Percentiles rank a stretch among this genome's conserved stretches.
These are phyloP conservation scores for Micrastur ruficollis DNA, from an alignment of 2,797 vertebrate genomes.

Conservation along the genomic window DNA sequence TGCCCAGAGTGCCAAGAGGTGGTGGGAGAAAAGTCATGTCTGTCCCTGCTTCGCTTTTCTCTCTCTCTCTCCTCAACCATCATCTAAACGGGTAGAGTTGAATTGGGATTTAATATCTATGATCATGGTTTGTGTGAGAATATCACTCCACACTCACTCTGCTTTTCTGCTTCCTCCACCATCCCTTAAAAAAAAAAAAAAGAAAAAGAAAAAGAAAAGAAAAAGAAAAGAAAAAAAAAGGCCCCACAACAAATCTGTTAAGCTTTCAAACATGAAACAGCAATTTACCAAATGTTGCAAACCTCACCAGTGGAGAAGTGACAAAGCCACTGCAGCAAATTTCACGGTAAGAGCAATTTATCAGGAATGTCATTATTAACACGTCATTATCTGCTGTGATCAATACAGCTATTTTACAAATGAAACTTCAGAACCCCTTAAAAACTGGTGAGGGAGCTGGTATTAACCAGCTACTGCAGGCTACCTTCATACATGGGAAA, in stretches of 20 bases:
- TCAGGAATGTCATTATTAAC: background rate
- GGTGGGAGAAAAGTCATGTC: background rate
- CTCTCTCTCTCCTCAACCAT: background rate
- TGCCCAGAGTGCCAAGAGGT: background rate
- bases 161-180: background rate
- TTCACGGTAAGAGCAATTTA: background rate
- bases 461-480: background rate
- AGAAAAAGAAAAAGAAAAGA: background rate
- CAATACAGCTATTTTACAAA: background rate
- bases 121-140: background rate
- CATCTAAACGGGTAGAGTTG: background rate
- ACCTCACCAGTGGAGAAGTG: background rate
- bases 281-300: background rate
- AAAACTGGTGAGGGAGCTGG: background rate
- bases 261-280: background rate
- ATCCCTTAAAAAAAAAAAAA: background rate
- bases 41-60: background rate
- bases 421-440: background rate
- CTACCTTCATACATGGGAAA: fast-evolving
- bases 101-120: background rate
- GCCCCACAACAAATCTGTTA: background rate
- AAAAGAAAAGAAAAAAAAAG: background rate
- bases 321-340: background rate
- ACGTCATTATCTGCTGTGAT: background rate
- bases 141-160: background rate